Base-by-base conservation (phyloP, 2,888 invertebrate species). In the Rambutsinella grinnellia region DNA sequence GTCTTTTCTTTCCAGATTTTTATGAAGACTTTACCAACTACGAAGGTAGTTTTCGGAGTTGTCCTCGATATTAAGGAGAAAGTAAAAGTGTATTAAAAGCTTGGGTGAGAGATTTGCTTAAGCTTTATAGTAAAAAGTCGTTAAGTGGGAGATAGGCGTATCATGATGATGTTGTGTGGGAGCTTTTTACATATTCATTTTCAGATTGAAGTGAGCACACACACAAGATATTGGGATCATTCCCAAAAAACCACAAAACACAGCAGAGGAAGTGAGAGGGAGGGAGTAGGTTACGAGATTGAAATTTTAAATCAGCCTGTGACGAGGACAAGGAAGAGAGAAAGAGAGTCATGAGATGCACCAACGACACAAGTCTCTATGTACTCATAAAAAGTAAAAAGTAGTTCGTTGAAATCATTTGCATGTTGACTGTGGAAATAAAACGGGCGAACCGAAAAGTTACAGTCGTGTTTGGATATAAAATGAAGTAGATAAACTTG, bases 21-120 rank as follows among this genome's bases (percentile, higher is more conserved):
- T 72, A 71, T 58, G 57, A 66, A 28, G 53, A 23, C 47, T 72
- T 65, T 17, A 58, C n/a, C n/a, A n/a, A 63, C 36, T 5, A 36
- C 13, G 36, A 36, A 13, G 5, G 65, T 53, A 23, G 27, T 61
- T 21, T 17, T 17, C 23, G 13, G 56, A 53, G 66, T 66, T 66
- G 66, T 53, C 66, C n/a, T 21, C 6, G 21, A 8, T 17, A 49
- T 49, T 5, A n/a, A 19, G 54, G 54, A 8, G 54, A 10, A 19
- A 21, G 54, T 3, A 28, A 19, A 27, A 60, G 51, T 57, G 44
- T 44, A 27, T 60, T 49, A 36, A 58, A 60, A 69, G 13, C 13
- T 8, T 5, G 36, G 36, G 36, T 8, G 36, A 36, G 36, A 36
- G 36, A 36, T 36, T 36, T 28, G 10, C 17, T 27, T 27, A 27